phyloP scores from a whole-genome alignment of 37 sponge, comb jelly and placozoan species.

The Haliclona indistincta region DNA sequence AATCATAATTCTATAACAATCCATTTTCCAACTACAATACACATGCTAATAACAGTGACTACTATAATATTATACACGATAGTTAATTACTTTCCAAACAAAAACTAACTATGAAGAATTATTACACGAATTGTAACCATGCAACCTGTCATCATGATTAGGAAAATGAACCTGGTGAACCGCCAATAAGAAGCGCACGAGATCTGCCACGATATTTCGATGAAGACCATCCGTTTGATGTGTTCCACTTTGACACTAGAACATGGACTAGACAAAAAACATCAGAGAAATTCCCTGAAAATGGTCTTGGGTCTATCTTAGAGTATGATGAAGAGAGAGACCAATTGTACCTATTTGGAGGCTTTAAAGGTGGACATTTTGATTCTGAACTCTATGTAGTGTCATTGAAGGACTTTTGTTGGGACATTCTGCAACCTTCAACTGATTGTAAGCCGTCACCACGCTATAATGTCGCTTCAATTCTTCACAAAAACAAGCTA shows the following conservation, averaged over 20 bases:
- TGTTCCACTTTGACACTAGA: slow-evolving; percentile 25
- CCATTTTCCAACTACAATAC: no score
- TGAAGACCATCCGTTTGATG: slow-evolving; percentile 43
- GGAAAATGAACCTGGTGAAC: no score
- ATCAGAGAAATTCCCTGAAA: slow-evolving; percentile 27
- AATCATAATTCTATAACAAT: no score
- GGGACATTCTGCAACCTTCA: slow-evolving; percentile 21
- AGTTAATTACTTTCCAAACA: no score
- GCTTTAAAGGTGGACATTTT: slow-evolving; percentile 46
- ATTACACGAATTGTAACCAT: no score
- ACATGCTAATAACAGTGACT: no score
- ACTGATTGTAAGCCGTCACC: slow-evolving; percentile 34
- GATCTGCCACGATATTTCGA: slow-evolving; percentile 8
- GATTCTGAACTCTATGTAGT: slow-evolving; percentile 47
- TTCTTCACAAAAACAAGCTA: slow-evolving; percentile 29
- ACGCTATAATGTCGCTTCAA: slow-evolving; percentile 37
- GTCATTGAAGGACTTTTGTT: slow-evolving; percentile 9
- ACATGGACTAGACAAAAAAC: slow-evolving; percentile 41
- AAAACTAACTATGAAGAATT: no score
- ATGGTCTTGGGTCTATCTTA: slow-evolving; percentile 51
- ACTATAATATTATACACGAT: no score
- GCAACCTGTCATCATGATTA: no score
- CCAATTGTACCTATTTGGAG: slow-evolving; percentile 55
- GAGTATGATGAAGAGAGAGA: not conserved
- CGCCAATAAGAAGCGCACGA: no score